These are phyloP conservation scores for Malurus leucopterus DNA, from an alignment of 2,797 vertebrate genomes.

Conservation along the genomic window DNA sequence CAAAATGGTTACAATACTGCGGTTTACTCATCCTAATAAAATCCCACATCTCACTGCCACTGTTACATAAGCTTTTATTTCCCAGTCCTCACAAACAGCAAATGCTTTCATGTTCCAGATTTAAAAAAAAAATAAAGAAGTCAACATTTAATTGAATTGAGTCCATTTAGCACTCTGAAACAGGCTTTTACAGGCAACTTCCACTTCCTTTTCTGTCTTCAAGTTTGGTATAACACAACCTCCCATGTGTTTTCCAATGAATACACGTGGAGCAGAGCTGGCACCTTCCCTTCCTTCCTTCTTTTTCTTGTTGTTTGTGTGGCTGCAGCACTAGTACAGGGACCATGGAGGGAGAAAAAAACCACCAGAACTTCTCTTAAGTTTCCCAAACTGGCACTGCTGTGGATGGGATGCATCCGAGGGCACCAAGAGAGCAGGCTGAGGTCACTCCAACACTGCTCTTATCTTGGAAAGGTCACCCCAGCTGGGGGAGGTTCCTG, in stretches of 20 bases:
- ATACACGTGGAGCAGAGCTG: neutral
- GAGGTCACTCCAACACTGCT: neutral
- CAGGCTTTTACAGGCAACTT: neutral
- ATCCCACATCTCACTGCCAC: neutral
- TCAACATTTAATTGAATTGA: neutral
- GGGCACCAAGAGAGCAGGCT: fast-evolving
- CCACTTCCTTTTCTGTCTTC: neutral
- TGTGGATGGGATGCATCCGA: fast-evolving
- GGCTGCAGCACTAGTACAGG: neutral
- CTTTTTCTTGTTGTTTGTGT: neutral
- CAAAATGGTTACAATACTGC: neutral
- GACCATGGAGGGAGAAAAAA: neutral
- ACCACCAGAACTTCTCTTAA: neutral
- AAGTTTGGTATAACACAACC: neutral
- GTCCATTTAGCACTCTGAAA: neutral
- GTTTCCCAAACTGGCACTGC: neutral
- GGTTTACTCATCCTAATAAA: neutral
- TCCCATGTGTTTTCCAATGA: neutral
- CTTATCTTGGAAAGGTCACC: neutral
- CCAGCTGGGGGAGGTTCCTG: neutral
- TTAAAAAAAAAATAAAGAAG: neutral
- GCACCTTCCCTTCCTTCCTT: neutral
- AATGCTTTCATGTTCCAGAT: fast-evolving
- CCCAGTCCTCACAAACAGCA: neutral
- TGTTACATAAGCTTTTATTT: neutral